A percentile compares a stretch with the other conserved stretches of the same genome.
Conservation (phyloP, 2,113 vertebrate genomes). For the Nyctibius bracteatus region DNA sequence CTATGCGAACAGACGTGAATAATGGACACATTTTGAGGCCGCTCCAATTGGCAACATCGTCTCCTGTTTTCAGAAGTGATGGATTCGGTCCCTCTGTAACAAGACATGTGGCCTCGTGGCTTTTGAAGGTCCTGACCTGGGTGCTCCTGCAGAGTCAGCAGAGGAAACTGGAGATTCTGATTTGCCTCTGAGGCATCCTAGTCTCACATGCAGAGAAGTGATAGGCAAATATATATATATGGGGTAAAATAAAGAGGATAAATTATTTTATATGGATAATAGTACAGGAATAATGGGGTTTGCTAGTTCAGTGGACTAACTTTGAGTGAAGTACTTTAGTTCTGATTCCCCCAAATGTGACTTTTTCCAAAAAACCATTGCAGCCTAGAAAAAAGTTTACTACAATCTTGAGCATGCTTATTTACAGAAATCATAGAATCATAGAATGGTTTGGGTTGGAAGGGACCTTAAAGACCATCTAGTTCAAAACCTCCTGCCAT, state of each 20-base stretch:
- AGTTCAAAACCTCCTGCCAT: no score
- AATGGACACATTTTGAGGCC: neutral
- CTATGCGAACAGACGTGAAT: neutral
- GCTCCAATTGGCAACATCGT: neutral
- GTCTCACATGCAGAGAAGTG: neutral
- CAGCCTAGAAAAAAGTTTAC: neutral
- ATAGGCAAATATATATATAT: neutral
- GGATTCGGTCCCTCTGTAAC: neutral
- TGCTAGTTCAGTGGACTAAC: neutral
- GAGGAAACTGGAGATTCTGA: neutral
- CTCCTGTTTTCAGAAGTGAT: neutral
- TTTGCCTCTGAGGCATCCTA: neutral
- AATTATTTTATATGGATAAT: neutral
- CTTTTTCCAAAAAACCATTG: neutral
- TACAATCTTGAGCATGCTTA: neutral
- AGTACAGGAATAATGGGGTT: neutral
- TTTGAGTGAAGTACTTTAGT: neutral
- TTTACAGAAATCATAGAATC: no score
- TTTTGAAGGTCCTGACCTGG: neutral
- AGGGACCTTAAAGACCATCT: no score
- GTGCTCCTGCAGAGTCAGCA: neutral
- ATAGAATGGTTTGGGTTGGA: no score
- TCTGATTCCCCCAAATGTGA: neutral
- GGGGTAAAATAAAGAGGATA: neutral
- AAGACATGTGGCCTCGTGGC: fast-evolving